phyloP scores from a whole-genome alignment of 2,113 vertebrate genomes.

The Ictidomys tridecemlineatus region DNA sequence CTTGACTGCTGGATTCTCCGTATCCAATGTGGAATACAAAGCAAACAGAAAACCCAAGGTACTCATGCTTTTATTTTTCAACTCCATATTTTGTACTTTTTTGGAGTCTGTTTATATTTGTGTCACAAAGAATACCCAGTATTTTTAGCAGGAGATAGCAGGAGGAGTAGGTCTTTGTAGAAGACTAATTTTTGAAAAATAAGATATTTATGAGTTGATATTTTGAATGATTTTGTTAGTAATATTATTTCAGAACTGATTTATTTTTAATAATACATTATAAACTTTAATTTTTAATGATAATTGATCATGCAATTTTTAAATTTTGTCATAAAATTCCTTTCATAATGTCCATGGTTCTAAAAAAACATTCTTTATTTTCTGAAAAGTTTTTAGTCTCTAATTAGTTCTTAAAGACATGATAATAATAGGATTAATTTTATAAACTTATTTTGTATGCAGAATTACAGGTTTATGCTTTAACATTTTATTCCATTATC shows the following conservation, averaged over 20 bases:
- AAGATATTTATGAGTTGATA: not conserved
- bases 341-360: not conserved
- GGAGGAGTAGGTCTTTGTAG: not conserved
- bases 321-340: not conserved
- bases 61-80: not conserved
- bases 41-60: not conserved
- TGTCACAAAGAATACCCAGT: not conserved
- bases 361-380: not conserved
- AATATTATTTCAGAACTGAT: not conserved
- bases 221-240: not conserved
- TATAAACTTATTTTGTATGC: not conserved
- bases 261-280: not conserved
- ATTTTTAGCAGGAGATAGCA: not conserved
- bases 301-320: not conserved
- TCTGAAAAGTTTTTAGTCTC: not conserved
- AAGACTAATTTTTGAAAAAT: not conserved
- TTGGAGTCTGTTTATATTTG: not conserved
- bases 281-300: not conserved
- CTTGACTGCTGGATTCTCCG: not conserved
- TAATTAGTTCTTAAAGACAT: not conserved
- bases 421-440: not conserved
- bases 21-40: not conserved
- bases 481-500: constrained; percentile 6
- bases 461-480: not conserved
- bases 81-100: not conserved